Conservation (phyloP, 1,140 invertebrate genomes). For the Brachionus paranguensis region DNA sequence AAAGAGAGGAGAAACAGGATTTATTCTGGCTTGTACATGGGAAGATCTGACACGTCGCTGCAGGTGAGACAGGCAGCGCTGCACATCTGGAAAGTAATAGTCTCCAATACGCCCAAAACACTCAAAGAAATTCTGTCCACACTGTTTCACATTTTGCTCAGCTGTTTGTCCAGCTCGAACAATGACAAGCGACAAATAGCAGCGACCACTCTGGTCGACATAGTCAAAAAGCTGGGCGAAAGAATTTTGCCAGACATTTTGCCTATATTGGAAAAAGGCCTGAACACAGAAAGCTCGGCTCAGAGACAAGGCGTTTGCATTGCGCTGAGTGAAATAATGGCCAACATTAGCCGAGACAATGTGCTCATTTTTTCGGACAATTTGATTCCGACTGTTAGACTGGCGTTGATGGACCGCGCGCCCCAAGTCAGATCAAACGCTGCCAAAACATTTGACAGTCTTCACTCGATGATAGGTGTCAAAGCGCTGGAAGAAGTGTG, state of each 20-base stretch:
- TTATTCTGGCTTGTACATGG: constrained; percentile 70
- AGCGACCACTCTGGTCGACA: constrained; percentile 87
- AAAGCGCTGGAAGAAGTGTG: constrained; percentile 84
- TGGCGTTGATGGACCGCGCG: constrained; percentile 83
- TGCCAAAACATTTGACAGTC: constrained; percentile 88
- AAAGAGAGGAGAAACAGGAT: constrained; percentile 71
- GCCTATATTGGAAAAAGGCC: constrained; percentile 84
- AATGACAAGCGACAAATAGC: constrained; percentile 92
- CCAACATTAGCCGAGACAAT: constrained; percentile 88
- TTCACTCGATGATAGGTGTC: constrained; percentile 86
- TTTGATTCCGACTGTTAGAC: constrained; percentile 89
- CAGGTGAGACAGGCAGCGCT: constrained; percentile 93
- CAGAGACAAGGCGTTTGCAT: constrained; percentile 96
- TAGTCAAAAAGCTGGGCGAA: constrained; percentile 94
- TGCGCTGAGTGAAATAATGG: constrained; percentile 94
- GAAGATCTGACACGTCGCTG: constrained; percentile 86
- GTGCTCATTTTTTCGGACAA: constrained; percentile 68
- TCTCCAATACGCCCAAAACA: constrained; percentile 90
- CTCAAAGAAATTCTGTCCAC: constrained; percentile 92
- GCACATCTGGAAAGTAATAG: constrained; percentile 93
- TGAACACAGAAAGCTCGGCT: constrained; percentile 81
- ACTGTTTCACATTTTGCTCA: constrained; percentile 79
- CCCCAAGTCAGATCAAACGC: constrained; percentile 86
- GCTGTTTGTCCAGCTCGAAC: constrained; percentile 86
- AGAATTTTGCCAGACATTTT: constrained; percentile 94